phyloP scores from a whole-genome alignment of 2,888 invertebrate species.

The Hydraecia micacea region DNA sequence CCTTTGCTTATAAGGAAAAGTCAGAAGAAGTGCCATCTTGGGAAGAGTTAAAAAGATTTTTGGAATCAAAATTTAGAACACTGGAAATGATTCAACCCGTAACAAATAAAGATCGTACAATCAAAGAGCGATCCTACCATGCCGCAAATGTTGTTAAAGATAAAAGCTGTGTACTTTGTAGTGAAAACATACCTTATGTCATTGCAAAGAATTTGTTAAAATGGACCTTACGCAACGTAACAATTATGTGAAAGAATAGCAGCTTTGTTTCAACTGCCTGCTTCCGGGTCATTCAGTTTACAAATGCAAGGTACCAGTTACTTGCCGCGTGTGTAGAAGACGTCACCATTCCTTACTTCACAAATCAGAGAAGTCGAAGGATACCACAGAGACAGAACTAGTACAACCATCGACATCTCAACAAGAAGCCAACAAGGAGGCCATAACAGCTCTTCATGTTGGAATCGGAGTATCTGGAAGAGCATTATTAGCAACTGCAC shows the following conservation, averaged over 20 bases:
- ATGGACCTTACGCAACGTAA: conserved; percentile 5
- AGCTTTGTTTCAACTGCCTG: conserved; percentile 28
- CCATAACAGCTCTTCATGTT: too few species aligned
- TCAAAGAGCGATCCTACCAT: conserved; percentile 3
- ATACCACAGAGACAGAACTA: too few species aligned
- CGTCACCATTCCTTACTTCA: too few species aligned
- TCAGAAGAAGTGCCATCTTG: too few species aligned
- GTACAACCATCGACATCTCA: too few species aligned
- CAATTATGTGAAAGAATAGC: conserved; percentile 16
- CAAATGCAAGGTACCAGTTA: conserved; percentile 8
- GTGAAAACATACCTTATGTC: conserved; percentile 9
- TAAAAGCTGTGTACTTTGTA: background rate
- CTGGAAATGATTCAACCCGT: conserved; percentile 10
- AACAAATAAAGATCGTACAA: conserved; percentile 19
- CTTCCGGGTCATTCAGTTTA: conserved; percentile 18
- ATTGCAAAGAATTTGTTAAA: conserved; percentile 28
- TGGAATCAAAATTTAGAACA: conserved; percentile 12
- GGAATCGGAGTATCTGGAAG: too few species aligned
- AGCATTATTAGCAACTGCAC: too few species aligned
- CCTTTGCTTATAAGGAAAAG: conserved; percentile 3
- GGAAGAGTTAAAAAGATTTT: conserved; percentile 1
- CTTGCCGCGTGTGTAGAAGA: too few species aligned
- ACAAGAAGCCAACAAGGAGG: too few species aligned
- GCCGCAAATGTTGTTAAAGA: background rate
- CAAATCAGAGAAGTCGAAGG: too few species aligned